Evolutionary conservation across 2,797 vertebrate genomes (phyloP), one percentile per base, ranked within the genome.

Genomic region (Fundulus diaphanus): DNA sequence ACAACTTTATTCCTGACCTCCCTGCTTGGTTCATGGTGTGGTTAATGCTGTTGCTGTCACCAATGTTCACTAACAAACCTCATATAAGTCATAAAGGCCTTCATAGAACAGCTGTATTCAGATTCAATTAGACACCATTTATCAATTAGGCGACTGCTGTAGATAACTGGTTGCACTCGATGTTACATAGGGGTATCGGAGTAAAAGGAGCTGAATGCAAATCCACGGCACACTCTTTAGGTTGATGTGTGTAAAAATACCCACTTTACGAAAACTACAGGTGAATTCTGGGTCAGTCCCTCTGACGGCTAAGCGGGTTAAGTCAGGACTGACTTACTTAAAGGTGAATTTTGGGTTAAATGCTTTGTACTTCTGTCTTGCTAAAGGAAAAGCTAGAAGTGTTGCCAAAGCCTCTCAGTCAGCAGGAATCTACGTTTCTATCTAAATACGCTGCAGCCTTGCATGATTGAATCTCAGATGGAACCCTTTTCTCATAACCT

Each of bases 401-500:
- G 27, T 27, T 29, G 24, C 7, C 7, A 22, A 15, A 65, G 68
- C 72, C 72, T 52, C 37, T 24, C 6, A 12, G 12, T 63, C 15
- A 18, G 48, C n/a, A 51, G 7, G 22, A 48, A 18, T 61, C n/a
- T 33, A 22, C 42, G n/a, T n/a, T n/a, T n/a, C 68, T 59, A 69
- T 61, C 68, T 59, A 75, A 35, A 37, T 57, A 27, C 27, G n/a
- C 51, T 82, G 59, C 44, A 79, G 56, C 29, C 18, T 2, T 48
- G 44, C 54, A 70, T 71, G 68, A 73, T 72, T 27, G 1, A 66
- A 42, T 31, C 35, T 51, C 42, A 63, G 15, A 70, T 66, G 51
- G 72, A 71, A 33, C 61, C 40, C 0, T 9, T 54, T 76, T 82
- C 77, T 82, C 0, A 2, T 59, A 51, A 27, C 29, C 52, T 70